These are phyloP conservation scores for Prostheceraeus crozeri DNA, from an alignment of 2,888 invertebrate genomes.

Conservation along the genomic window DNA sequence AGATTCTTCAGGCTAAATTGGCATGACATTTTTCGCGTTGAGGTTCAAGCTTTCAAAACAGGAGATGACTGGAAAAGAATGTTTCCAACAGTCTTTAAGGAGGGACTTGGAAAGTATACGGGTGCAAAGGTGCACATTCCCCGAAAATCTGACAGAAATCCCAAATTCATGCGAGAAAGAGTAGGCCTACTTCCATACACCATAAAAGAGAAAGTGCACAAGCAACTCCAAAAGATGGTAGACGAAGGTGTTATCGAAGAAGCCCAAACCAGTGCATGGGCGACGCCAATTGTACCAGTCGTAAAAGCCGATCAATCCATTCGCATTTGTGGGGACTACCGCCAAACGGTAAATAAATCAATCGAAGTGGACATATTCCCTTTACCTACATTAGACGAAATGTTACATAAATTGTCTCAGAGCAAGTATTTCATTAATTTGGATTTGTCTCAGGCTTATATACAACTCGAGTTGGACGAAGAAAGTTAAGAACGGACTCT, in stretches of 20 bases:
- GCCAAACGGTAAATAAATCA: conserved; percentile 6
- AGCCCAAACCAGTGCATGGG: conserved; percentile 2
- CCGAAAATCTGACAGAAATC: background rate
- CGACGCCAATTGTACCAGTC: conserved; percentile 14
- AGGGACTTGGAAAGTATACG: conserved; percentile 19
- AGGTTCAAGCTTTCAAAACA: too few species aligned
- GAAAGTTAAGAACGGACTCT: conserved; percentile 20
- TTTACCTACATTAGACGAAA: conserved; percentile 10
- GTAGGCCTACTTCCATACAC: conserved; percentile 3
- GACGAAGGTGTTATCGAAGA: conserved; percentile 7
- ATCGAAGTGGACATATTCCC: conserved; percentile 1
- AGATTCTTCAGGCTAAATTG: conserved; percentile 9
- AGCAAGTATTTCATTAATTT: conserved; percentile 6
- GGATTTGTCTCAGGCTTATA: conserved; percentile 20
- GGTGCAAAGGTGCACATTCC: conserved; percentile 5
- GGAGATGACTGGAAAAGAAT: too few species aligned
- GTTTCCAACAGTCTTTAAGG: conserved; percentile 21
- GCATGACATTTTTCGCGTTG: conserved; percentile 5
- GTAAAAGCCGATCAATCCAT: conserved; percentile 1
- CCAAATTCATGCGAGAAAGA: conserved; percentile 8
- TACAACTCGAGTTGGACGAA: conserved; percentile 12
- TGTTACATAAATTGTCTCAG: conserved; percentile 5
- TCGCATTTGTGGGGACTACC: conserved; percentile 9
- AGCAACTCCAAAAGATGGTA: conserved; percentile 2
- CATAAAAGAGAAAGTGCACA: conserved; percentile 10